A percentile compares a stretch with the other conserved stretches of the same genome.
Conservation (phyloP, 2,888 invertebrate genomes). For the Eilema caniola region DNA sequence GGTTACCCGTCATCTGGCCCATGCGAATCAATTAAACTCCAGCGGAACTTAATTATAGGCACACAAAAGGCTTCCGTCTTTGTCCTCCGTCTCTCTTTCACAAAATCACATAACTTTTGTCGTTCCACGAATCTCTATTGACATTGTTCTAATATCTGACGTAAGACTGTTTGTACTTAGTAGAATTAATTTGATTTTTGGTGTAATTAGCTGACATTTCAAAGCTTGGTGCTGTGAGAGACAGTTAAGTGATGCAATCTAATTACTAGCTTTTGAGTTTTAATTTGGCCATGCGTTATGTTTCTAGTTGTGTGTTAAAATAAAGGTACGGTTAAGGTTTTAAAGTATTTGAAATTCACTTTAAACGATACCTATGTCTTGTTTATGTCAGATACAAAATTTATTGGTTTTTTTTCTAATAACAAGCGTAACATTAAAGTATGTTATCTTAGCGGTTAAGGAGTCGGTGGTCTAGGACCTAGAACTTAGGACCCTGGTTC, state of each 20-base stretch:
- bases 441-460: too few relatives aligned
- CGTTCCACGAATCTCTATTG: constrained; percentile 37
- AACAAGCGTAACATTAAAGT: too few relatives aligned
- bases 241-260: background rate
- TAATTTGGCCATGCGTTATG: too few relatives aligned
- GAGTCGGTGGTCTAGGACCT: too few relatives aligned
- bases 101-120: constrained; percentile 52
- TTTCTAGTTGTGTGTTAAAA: background rate
- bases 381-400: too few relatives aligned
- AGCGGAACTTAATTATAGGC: constrained; percentile 58
- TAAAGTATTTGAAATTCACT: background rate
- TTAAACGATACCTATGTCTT: too few relatives aligned
- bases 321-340: background rate
- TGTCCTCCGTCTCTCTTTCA: constrained; percentile 51
- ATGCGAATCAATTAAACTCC: constrained; percentile 60
- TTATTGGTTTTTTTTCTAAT: too few relatives aligned
- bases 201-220: constrained; percentile 9
- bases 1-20: constrained; percentile 47
- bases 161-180: constrained; percentile 29
- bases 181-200: constrained; percentile 19
- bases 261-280: background rate
- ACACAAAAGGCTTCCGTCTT: constrained; percentile 55
- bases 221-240: background rate
- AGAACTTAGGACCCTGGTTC: too few relatives aligned
- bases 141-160: constrained; percentile 45